phyloP scores from a whole-genome alignment of 2,797 vertebrate species.

The Anguilla anguilla region DNA sequence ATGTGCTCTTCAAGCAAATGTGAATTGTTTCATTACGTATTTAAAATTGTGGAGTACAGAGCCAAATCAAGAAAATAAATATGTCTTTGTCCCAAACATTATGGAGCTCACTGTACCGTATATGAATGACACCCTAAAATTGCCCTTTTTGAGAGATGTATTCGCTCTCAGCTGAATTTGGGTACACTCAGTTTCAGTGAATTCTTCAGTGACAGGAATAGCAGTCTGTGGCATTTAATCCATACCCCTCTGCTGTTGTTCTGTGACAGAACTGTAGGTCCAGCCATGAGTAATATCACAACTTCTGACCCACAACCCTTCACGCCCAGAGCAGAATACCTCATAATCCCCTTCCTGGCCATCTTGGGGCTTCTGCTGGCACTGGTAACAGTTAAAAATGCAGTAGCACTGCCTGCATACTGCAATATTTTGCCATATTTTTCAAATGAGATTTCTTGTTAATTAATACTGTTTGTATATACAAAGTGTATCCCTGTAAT shows the following conservation, averaged over 20 bases:
- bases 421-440: neutral
- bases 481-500: neutral
- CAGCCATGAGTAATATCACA: conserved; percentile 53
- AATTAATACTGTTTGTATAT: neutral
- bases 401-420: neutral
- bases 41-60: too few species aligned
- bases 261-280: neutral
- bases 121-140: neutral
- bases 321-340: conserved; percentile 27
- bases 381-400: conserved; percentile 49
- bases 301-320: conserved; percentile 41
- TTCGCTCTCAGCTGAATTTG: neutral
- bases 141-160: neutral
- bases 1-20: too few species aligned
- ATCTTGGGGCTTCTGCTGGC: conserved; percentile 46
- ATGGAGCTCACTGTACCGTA: too few species aligned
- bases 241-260: neutral
- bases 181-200: neutral
- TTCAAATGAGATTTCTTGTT: neutral
- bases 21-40: too few species aligned
- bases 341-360: conserved; percentile 39
- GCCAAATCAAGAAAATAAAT: too few species aligned
- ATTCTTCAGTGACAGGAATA: neutral
- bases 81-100: too few species aligned
- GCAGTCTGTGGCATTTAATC: neutral